Conservation (phyloP, 2,888 invertebrate species). For the Scrobipalpa atriplicella region DNA sequence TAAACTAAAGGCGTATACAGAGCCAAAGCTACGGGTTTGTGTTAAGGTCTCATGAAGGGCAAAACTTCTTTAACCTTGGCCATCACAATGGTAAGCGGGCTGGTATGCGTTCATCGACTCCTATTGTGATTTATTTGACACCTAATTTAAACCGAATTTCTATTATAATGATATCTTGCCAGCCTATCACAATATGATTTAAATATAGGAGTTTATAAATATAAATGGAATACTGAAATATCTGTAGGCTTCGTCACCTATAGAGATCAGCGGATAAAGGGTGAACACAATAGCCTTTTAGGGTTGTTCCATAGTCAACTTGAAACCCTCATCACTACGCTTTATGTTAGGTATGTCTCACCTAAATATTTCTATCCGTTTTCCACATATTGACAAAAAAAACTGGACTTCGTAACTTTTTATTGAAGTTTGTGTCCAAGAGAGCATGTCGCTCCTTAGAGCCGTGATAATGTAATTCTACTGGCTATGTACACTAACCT, state of each 20-base stretch:
- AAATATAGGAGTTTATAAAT: background rate
- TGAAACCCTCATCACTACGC: too few species aligned
- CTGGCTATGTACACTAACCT: constrained; percentile 2
- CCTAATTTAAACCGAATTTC: background rate
- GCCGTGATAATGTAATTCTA: background rate
- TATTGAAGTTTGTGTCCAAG: too few species aligned
- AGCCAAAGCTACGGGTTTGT: background rate
- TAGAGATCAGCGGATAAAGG: too few species aligned
- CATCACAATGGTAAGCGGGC: constrained; percentile 15
- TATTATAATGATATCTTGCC: background rate
- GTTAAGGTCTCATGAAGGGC: constrained; percentile 36
- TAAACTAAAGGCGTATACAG: background rate
- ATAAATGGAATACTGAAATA: too few species aligned
- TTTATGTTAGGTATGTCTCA: too few species aligned
- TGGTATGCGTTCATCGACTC: constrained; percentile 9
- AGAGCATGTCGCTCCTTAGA: background rate
- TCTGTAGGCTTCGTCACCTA: too few species aligned
- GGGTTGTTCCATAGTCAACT: too few species aligned
- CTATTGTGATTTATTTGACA: background rate
- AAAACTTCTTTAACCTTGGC: constrained; percentile 29
- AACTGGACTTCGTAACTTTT: too few species aligned
- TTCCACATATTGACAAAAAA: too few species aligned
- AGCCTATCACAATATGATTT: background rate
- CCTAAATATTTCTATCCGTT: too few species aligned
- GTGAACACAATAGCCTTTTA: too few species aligned